Conservation (phyloP, 2,888 invertebrate genomes). For the Cecidostiba fungosa region DNA sequence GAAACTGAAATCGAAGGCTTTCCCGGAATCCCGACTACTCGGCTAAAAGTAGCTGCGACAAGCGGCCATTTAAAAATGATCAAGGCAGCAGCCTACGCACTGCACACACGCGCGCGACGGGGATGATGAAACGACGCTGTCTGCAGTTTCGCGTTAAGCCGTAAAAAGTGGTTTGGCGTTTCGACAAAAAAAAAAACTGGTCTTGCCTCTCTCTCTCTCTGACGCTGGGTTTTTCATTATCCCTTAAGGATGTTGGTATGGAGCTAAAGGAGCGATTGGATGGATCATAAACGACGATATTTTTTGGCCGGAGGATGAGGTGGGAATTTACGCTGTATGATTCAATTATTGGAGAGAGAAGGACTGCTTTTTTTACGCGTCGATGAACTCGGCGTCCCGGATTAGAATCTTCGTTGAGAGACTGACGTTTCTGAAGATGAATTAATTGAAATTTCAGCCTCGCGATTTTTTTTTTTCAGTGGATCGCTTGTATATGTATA, state of each 20-base stretch:
- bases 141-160: constrained; percentile 39
- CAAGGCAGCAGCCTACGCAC: constrained; percentile 3
- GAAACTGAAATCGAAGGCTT: constrained; percentile 30
- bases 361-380: neutral
- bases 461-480: no score
- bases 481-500: no score
- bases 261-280: neutral
- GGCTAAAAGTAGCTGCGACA: constrained; percentile 3
- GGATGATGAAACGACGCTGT: constrained; percentile 48
- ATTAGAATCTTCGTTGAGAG: neutral
- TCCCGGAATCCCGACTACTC: constrained; percentile 16
- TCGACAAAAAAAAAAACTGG: constrained; percentile 43
- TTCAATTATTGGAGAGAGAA: neutral
- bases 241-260: neutral
- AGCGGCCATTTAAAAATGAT: constrained; percentile 20
- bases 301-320: neutral
- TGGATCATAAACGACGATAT: neutral
- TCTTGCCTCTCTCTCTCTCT: neutral
- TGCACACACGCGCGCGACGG: neutral
- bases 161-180: constrained; percentile 45
- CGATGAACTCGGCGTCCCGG: neutral
- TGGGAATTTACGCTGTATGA: neutral
- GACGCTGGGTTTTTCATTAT: neutral
- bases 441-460: neutral
- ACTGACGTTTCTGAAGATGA: neutral